Evolutionary conservation across 2,113 vertebrate genomes (phyloP).

Genomic region (Malurus melanocephalus): DNA sequence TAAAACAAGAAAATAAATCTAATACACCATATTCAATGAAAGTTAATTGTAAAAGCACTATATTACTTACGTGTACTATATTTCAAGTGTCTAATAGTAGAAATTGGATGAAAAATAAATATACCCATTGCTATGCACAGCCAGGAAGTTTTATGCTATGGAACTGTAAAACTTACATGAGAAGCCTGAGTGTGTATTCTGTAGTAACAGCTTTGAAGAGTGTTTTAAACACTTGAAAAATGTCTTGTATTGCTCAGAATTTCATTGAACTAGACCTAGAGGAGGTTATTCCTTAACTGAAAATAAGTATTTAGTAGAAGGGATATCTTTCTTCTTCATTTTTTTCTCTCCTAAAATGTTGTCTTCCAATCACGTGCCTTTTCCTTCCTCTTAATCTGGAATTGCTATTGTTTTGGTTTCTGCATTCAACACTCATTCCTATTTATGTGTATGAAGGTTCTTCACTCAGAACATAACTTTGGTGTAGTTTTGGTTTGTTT

Average conservation of each 20-base stretch:
- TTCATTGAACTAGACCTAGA: background rate
- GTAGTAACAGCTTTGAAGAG: background rate
- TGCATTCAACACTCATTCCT: background rate
- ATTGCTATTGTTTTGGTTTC: background rate
- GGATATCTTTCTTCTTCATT: background rate
- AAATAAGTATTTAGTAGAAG: background rate
- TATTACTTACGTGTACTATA: background rate
- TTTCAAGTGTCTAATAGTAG: background rate
- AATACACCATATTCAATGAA: background rate
- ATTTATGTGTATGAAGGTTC: background rate
- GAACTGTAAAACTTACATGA: background rate
- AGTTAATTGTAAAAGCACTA: background rate
- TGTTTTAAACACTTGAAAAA: background rate
- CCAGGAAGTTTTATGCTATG: background rate
- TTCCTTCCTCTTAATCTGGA: background rate
- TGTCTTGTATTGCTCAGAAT: background rate
- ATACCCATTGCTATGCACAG: background rate
- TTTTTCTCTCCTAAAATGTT: background rate
- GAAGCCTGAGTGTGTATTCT: background rate
- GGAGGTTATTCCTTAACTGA: background rate
- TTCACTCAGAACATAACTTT: background rate
- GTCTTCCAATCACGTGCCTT: rapidly evolving
- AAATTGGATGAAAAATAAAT: background rate
- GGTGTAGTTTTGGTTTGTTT: background rate
- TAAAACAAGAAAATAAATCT: background rate